A percentile compares a stretch with the other conserved stretches of the same genome.
These are phyloP conservation scores for Buceros bicornis DNA, from an alignment of 2,797 vertebrate species.

Conservation along the genomic window DNA sequence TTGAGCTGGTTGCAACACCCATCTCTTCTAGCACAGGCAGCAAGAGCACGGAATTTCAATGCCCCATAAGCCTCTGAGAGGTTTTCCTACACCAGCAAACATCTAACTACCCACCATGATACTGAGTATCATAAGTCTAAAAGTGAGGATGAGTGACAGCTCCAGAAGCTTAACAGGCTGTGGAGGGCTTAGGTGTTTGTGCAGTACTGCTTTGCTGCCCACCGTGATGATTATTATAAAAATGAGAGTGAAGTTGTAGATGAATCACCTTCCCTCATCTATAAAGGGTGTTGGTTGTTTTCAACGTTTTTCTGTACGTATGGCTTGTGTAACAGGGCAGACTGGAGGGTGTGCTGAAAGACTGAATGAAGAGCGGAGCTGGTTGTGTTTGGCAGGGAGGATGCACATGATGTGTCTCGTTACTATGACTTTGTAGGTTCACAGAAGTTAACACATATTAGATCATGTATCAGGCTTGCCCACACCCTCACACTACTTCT, in stretches of 20 bases:
- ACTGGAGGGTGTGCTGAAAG: not conserved
- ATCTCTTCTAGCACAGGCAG: not conserved
- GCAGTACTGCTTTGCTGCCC: not conserved
- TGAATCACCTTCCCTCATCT: not conserved
- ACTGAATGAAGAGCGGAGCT: constrained; percentile 4
- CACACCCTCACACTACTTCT: not conserved
- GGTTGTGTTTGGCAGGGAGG: constrained; percentile 7
- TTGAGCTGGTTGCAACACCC: not conserved
- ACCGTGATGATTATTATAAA: not conserved
- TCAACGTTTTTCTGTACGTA: not conserved
- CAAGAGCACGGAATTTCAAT: not conserved
- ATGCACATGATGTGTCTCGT: not conserved
- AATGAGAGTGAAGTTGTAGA: not conserved
- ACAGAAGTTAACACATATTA: constrained; percentile 14
- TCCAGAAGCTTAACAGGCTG: not conserved
- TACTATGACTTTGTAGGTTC: not conserved
- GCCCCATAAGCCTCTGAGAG: not conserved
- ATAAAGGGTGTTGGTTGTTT: not conserved
- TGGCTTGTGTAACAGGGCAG: not conserved
- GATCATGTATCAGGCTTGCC: constrained; percentile 5
- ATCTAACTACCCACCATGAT: not conserved
- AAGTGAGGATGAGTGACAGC: not conserved
- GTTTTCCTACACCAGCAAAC: not conserved
- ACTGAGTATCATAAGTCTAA: not conserved
- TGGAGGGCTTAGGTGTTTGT: not conserved